Evolutionary conservation across 2,888 invertebrate species (phyloP).

Genomic region (Leptinotarsa haldemani): DNA sequence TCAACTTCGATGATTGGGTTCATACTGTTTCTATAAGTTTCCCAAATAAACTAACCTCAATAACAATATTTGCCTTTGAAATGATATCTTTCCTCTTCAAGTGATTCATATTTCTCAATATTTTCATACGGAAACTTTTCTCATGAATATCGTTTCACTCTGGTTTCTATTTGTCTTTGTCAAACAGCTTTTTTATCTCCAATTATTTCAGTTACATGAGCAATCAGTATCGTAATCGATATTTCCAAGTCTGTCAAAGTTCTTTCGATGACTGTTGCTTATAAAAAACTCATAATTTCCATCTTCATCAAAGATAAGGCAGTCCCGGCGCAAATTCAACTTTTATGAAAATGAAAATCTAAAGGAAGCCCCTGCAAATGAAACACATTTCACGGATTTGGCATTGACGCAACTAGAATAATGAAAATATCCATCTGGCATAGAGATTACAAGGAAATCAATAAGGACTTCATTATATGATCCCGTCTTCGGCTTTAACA

Average conservation of each 20-base stretch:
- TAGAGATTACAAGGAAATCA: conserved; percentile 58
- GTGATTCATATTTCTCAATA: too few species aligned
- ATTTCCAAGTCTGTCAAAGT: not conserved
- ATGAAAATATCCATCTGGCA: conserved; percentile 54
- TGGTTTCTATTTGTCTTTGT: too few species aligned
- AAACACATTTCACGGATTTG: conserved; percentile 40
- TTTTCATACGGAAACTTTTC: too few species aligned
- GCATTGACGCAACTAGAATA: conserved; percentile 47
- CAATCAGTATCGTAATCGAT: too few species aligned
- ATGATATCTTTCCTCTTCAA: too few species aligned
- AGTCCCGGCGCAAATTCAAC: not conserved
- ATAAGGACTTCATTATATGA: conserved; percentile 61
- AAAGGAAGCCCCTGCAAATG: conserved; percentile 14
- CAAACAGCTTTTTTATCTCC: too few species aligned
- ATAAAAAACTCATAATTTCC: not conserved
- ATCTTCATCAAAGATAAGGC: not conserved
- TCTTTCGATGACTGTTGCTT: not conserved
- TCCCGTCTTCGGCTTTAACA: conserved; percentile 55
- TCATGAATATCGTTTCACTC: too few species aligned
- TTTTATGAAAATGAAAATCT: conserved; percentile 2
- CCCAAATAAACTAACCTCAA: too few species aligned
- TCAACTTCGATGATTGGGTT: too few species aligned
- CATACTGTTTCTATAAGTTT: too few species aligned
- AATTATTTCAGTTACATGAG: too few species aligned
- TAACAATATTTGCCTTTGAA: too few species aligned